phyloP scores from a whole-genome alignment of 2,113 vertebrate species.

The Scortum barcoo region DNA sequence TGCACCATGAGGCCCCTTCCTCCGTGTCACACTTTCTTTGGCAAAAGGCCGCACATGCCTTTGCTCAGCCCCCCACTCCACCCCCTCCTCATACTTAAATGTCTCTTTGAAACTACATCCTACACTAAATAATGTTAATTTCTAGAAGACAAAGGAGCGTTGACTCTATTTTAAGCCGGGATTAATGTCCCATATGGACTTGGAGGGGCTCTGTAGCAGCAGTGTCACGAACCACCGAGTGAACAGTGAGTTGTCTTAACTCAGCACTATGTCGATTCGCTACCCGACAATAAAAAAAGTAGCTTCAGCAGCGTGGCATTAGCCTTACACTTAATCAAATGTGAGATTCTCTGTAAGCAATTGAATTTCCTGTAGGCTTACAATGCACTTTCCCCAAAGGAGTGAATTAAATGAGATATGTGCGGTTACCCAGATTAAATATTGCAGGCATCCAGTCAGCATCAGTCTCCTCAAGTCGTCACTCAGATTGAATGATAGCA shows the following conservation, averaged over 20 bases:
- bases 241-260: neutral
- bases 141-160: neutral
- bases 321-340: conserved; percentile 30
- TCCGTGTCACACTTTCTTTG: conserved; percentile 64
- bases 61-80: neutral
- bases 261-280: conserved; percentile 19
- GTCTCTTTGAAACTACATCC: conserved; percentile 19
- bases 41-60: conserved; percentile 24
- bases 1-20: conserved; percentile 59
- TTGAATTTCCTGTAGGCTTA: conserved; percentile 37
- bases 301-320: neutral
- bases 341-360: conserved; percentile 12
- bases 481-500: conserved; percentile 58
- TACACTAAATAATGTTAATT: neutral
- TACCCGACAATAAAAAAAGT: neutral
- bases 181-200: conserved; percentile 13
- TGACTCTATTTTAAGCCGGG: neutral
- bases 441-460: conserved; percentile 45
- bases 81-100: too few relatives aligned
- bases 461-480: conserved; percentile 21
- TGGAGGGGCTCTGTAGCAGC: neutral
- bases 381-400: conserved; percentile 53
- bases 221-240: conserved; percentile 19
- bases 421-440: conserved; percentile 46
- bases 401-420: conserved; percentile 36